Conservation (phyloP, 2,113 vertebrate species). For the Amblyopsis rosae region DNA sequence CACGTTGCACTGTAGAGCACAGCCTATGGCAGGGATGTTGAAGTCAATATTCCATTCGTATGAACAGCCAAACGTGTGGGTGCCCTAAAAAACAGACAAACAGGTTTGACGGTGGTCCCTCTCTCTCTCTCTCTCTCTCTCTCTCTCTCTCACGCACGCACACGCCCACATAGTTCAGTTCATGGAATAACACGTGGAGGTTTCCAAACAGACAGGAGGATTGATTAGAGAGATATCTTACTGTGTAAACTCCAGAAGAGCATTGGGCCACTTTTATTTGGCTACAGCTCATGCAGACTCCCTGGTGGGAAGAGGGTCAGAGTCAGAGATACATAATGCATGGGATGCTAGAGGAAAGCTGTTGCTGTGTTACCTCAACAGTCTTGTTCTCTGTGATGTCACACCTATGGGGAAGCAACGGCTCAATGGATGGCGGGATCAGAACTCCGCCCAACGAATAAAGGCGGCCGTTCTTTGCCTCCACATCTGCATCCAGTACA, state of each 20-base stretch:
- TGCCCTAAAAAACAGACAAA: constrained; percentile 55
- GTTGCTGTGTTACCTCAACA: constrained; percentile 63
- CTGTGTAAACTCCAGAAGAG: constrained; percentile 63
- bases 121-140: too few species aligned
- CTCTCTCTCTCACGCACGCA: too few species aligned
- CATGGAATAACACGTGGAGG: too few species aligned
- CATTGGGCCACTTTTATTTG: constrained; percentile 54
- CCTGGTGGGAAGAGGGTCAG: constrained; percentile 56
- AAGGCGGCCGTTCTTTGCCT: constrained; percentile 86
- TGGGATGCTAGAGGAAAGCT: constrained; percentile 21
- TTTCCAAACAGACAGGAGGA: too few species aligned
- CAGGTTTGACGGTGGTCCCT: background rate
- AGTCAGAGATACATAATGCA: background rate
- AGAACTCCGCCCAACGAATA: constrained; percentile 83
- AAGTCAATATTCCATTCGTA: background rate
- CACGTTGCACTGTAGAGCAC: constrained; percentile 73
- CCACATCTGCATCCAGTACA: constrained; percentile 82
- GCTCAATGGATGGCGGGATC: constrained; percentile 85
- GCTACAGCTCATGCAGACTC: constrained; percentile 73
- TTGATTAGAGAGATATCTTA: constrained; percentile 59
- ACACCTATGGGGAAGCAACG: constrained; percentile 87
- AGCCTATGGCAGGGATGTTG: constrained; percentile 52
- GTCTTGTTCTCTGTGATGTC: constrained; percentile 71
- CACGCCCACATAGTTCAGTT: background rate
- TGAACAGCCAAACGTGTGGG: constrained; percentile 61